Conservation (phyloP, 2,797 vertebrate species). For the Leucoraja ocellata region DNA sequence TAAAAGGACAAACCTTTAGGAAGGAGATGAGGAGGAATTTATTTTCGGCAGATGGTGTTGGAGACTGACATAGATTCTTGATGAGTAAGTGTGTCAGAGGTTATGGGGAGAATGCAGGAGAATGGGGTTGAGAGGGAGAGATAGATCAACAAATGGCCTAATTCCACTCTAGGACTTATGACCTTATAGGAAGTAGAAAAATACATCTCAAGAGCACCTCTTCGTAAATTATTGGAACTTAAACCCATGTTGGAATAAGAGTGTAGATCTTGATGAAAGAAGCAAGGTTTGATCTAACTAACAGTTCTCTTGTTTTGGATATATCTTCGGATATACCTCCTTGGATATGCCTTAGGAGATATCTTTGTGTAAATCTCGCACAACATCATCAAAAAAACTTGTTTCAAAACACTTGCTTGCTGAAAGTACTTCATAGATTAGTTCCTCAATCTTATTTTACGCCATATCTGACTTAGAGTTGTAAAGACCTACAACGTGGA, state of each 20-base stretch:
- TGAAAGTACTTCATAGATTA: not conserved
- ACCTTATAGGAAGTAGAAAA: not conserved
- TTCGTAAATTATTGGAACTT: not conserved
- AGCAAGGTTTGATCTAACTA: too few relatives aligned
- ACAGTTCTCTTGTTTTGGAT: not conserved
- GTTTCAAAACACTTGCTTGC: not conserved
- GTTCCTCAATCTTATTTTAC: not conserved
- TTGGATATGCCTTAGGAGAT: not conserved
- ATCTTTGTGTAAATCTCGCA: not conserved
- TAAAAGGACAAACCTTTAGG: too few relatives aligned
- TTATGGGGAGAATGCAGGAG: too few relatives aligned
- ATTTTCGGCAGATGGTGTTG: too few relatives aligned
- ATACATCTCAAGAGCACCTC: not conserved
- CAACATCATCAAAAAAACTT: not conserved
- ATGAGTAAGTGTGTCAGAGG: too few relatives aligned
- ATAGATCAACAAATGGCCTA: too few relatives aligned
- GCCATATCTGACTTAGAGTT: not conserved
- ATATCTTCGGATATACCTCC: too few relatives aligned
- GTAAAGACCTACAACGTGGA: too few relatives aligned
- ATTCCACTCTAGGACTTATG: too few relatives aligned
- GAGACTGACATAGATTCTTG: too few relatives aligned
- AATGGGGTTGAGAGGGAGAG: too few relatives aligned
- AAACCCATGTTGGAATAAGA: not conserved
- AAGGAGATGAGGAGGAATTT: too few relatives aligned
- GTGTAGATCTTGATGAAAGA: not conserved